Percentiles rank a stretch among this genome's conserved stretches.
Evolutionary conservation across 2,113 vertebrate genomes (phyloP).

Genomic region (Pseudopipra pipra): DNA sequence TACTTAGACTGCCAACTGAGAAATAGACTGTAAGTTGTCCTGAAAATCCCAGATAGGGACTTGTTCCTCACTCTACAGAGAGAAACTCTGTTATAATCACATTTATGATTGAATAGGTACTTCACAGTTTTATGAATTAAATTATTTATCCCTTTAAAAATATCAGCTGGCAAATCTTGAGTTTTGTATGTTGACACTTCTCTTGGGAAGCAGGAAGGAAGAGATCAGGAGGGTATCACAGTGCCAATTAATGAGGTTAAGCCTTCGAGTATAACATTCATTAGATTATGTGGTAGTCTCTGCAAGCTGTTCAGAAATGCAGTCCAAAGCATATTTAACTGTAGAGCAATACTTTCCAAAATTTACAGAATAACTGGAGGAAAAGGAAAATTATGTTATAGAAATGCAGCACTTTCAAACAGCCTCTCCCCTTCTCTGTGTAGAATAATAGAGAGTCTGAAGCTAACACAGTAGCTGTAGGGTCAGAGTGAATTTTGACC

Average conservation of each 20-base stretch:
- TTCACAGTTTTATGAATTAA: background rate
- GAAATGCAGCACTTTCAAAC: background rate
- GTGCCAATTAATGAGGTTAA: constrained; percentile 18
- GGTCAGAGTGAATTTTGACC: constrained; percentile 36
- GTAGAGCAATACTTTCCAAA: background rate
- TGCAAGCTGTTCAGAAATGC: constrained; percentile 33
- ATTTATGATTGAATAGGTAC: background rate
- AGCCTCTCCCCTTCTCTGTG: background rate
- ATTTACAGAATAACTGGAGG: background rate
- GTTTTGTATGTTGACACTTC: constrained; percentile 27
- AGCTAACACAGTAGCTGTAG: background rate
- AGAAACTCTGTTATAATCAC: background rate
- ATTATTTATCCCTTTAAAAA: constrained; percentile 29
- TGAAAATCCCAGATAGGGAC: background rate
- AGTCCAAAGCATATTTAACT: constrained; percentile 11
- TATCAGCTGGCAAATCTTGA: background rate
- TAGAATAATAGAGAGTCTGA: background rate
- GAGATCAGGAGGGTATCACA: constrained; percentile 19
- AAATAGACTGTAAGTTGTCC: background rate
- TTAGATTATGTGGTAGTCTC: constrained; percentile 12
- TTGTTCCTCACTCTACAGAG: background rate
- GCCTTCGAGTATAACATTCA: constrained; percentile 33
- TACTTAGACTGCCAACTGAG: background rate
- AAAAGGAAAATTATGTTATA: background rate
- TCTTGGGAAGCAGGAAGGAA: constrained; percentile 34